Base-by-base conservation (phyloP, 2,888 invertebrate genomes). In the Pterobdella sp. region DNA sequence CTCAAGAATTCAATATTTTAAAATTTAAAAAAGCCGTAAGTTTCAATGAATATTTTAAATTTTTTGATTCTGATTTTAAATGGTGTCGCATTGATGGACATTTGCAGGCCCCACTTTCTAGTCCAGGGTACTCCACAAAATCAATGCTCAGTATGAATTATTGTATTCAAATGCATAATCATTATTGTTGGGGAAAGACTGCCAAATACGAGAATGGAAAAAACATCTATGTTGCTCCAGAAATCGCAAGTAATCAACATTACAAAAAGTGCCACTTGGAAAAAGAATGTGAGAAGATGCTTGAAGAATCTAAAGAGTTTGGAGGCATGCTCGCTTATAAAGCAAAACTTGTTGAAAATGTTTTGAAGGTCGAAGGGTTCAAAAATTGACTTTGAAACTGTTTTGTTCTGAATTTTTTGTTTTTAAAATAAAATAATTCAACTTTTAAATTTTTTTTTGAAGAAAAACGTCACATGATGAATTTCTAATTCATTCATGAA, bases 201-300 rank as follows among this genome's bases (percentile, higher is more conserved):
- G 31, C 29, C 31, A 29, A 42, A 1, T 71, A 66, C 65, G 34
- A 60, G n/a, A 4, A 26, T 10, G 3, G 22, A 1, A 22, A n/a
- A 14, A 32, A 2, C 3, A 14, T 71, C 18, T 35, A 56, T 26
- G 74, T 74, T 0, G 70, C 36, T 52, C 32, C 35, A 32, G n/a
- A 32, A 7, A 18, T 74, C n/a, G 74, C 66, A 49, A 64, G 32
- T 32, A 74, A 71, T 56, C 74, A 71, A 22, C 74, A 74, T 31
- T 74, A 74, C 66, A 74, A 74, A 56, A 74, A 74, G 66, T 74
- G 74, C 22, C 77, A 77, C 36, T 70, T 77, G 14, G 74, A 75
- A 14, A 67, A 37, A 31, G 72, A 72, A 34, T 72, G 72, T 32
- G 26, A 4, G 0, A n/a, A 56, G 0, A 35, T 74, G 31, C n/a